Conservation (phyloP, 2,797 vertebrate species). For the Ispidina picta region DNA sequence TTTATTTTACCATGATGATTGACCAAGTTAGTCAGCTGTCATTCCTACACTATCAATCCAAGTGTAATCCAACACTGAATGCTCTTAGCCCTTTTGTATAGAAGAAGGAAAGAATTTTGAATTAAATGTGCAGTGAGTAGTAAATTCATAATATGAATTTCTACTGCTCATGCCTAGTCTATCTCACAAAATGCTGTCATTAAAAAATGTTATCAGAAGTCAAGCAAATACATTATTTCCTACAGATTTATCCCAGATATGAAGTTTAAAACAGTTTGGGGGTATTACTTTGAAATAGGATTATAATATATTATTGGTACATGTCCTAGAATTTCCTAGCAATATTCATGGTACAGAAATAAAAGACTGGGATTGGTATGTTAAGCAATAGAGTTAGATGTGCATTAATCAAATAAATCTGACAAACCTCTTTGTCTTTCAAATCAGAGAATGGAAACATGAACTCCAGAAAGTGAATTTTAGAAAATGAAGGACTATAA, state of each 20-base stretch:
- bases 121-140: background rate
- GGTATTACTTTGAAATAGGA: background rate
- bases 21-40: background rate
- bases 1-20: background rate
- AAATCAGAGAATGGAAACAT: background rate
- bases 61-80: background rate
- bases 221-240: background rate
- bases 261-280: background rate
- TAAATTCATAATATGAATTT: background rate
- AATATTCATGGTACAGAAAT: background rate
- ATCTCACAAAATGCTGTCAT: background rate
- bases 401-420: constrained; percentile 1
- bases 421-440: background rate
- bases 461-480: constrained; percentile 9
- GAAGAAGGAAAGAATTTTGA: background rate
- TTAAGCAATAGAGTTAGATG: background rate
- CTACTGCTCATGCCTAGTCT: background rate
- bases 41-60: background rate
- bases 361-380: background rate
- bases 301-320: background rate
- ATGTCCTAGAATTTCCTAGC: constrained; percentile 13
- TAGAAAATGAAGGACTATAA: background rate
- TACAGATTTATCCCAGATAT: constrained; percentile 15
- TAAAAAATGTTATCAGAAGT: background rate
- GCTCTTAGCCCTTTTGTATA: background rate